phyloP scores from a whole-genome alignment of 2,888 invertebrate species.

The Apomyelois bistriatella region DNA sequence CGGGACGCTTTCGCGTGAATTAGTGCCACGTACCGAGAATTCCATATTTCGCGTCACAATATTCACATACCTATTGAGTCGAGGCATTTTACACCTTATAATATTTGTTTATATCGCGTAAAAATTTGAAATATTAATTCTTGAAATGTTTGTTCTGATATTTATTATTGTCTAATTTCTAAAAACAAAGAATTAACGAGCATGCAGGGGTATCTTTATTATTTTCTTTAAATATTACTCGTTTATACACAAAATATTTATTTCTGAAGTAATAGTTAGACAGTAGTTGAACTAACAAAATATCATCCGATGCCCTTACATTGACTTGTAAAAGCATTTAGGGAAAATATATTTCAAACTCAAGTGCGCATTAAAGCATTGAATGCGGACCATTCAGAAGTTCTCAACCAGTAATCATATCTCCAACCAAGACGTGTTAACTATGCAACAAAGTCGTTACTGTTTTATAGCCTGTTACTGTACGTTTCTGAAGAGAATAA shows the following conservation, averaged over 20 bases:
- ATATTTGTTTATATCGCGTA: not conserved
- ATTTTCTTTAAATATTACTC: too few relatives aligned
- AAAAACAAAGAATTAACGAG: too few relatives aligned
- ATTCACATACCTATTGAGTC: slow-evolving; percentile 37
- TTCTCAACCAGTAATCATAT: slow-evolving; percentile 6
- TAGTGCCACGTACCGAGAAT: slow-evolving; percentile 55
- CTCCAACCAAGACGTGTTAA: slow-evolving; percentile 27
- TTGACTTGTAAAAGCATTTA: not conserved
- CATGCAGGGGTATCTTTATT: too few relatives aligned
- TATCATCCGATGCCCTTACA: not conserved
- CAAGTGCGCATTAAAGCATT: not conserved
- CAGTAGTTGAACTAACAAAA: not conserved
- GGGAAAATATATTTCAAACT: not conserved
- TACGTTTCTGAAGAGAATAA: slow-evolving; percentile 44
- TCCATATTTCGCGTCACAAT: slow-evolving; percentile 44
- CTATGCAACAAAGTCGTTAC: slow-evolving; percentile 41
- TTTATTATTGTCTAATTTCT: too few relatives aligned
- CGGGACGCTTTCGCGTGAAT: slow-evolving; percentile 59
- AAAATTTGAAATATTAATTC: not conserved
- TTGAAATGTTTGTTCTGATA: not conserved
- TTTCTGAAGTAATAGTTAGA: too few relatives aligned
- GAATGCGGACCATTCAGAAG: slow-evolving; percentile 4
- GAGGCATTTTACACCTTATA: slow-evolving; percentile 22
- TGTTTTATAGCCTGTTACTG: slow-evolving; percentile 47
- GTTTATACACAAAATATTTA: too few relatives aligned